Evolutionary conservation across 2,888 invertebrate species (phyloP).

Genomic region (Hyppa rectilinea): DNA sequence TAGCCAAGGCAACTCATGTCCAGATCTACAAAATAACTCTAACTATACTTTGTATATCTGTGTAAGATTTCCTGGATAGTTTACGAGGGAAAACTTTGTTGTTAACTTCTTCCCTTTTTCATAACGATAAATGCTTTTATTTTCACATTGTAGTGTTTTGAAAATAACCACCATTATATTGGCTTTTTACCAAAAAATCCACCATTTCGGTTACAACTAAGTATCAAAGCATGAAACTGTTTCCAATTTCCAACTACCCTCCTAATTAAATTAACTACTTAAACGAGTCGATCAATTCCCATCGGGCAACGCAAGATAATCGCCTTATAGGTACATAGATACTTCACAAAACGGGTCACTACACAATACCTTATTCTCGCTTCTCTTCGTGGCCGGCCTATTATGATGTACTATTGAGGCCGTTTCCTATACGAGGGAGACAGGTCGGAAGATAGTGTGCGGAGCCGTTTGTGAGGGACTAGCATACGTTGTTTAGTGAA

Average conservation of each 20-base stretch:
- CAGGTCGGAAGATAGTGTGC: constrained; percentile 27
- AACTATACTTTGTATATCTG: too few species aligned
- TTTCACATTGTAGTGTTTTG: not conserved
- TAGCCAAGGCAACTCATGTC: too few species aligned
- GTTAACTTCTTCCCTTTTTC: not conserved
- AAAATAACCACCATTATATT: not conserved
- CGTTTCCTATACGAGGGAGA: constrained; percentile 38
- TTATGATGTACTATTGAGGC: constrained; percentile 52
- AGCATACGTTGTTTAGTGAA: constrained; percentile 24
- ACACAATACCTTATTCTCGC: constrained; percentile 41
- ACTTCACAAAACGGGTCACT: constrained; percentile 47
- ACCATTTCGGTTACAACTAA: not conserved
- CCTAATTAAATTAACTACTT: constrained; percentile 50
- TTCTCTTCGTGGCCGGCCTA: constrained; percentile 29
- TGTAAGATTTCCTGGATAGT: too few species aligned
- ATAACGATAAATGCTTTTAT: too few species aligned
- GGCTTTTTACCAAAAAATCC: not conserved
- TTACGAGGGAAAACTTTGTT: not conserved
- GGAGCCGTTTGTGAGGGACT: constrained; percentile 19
- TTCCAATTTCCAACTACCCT: not conserved
- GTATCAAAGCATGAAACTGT: not conserved
- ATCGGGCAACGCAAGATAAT: constrained; percentile 27
- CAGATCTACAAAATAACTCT: too few species aligned
- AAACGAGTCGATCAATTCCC: constrained; percentile 28
- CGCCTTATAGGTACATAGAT: constrained; percentile 34